Evolutionary conservation across 2,888 invertebrate species (phyloP), one percentile per base, ranked within the genome.

Genomic region (Odontomyia ornata): DNA sequence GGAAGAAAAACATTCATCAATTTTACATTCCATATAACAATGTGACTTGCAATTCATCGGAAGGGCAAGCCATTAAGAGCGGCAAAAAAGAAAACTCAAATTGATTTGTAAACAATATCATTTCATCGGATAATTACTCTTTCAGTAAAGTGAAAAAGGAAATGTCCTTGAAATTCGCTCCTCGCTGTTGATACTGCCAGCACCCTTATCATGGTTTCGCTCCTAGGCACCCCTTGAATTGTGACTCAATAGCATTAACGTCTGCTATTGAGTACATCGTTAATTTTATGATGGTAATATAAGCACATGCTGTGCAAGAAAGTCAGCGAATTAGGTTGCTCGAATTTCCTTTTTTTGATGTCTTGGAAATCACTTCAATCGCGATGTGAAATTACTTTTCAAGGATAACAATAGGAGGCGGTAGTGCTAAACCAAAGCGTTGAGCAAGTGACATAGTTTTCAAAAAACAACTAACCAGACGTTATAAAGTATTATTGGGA

Each of bases 221-320:
- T 36, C 36, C 5, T 36, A 5, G 36, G 36, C 36, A 5, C 36
- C 36, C 25, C 18, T 25, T 13, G 36, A 3, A n/a, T 47, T 46
- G n/a, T 46, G 64, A 13, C 13, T 7, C 28, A 64, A 64, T 64
- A 15, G 30, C 7, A 28, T 64, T 64, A 25, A 47, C 1, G 36
- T 69, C 18, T 43, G 25, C 27, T 46, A 47, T 46, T 47, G 13
- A 43, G 69, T 46, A 69, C 47, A 23, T 47, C 47, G 46, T 69
- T 47, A 69, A 47, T 69, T 69, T 69, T 46, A 69, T 69, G 69
- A 25, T 21, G 69, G 69, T 15, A 69, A 47, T 69, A 69, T 21
- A n/a, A 69, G 69, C 69, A 69, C 69, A 47, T 47, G 47, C 69
- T 69, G 60, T 60, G 60, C 25, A 60, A 3, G 25, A 60, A 60